These are phyloP conservation scores for Drosophila nr. medialis DNA, from an alignment of 2,888 invertebrate species.

Conservation along the genomic window DNA sequence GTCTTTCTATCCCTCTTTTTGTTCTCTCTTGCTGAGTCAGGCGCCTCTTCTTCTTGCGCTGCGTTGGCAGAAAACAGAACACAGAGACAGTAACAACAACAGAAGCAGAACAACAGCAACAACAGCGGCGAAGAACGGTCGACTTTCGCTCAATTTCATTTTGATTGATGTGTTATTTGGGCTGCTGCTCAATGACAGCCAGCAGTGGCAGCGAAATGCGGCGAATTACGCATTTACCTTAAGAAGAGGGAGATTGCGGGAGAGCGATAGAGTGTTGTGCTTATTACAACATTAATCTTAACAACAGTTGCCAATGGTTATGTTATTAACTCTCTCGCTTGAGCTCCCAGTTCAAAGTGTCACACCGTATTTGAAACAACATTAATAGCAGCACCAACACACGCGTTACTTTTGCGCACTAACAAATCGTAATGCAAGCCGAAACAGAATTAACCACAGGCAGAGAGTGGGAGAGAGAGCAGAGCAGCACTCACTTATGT, in stretches of 20 bases:
- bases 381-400: slow-evolving; percentile 29
- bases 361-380: slow-evolving; percentile 37
- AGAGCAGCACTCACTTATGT: slow-evolving; percentile 36
- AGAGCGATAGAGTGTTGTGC: slow-evolving; percentile 7
- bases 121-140: slow-evolving; percentile 34
- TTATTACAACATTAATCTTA: slow-evolving; percentile 24
- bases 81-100: slow-evolving; percentile 32
- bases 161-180: slow-evolving; percentile 68
- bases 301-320: slow-evolving; percentile 1
- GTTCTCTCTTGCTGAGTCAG: slow-evolving; percentile 34
- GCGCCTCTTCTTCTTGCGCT: slow-evolving; percentile 42
- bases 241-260: slow-evolving; percentile 4
- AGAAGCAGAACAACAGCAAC: slow-evolving; percentile 16
- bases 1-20: slow-evolving; percentile 3
- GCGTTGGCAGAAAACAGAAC: slow-evolving; percentile 51
- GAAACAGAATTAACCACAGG: slow-evolving; percentile 17
- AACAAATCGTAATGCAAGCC: slow-evolving; percentile 24
- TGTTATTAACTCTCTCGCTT: slow-evolving; percentile 25
- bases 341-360: slow-evolving; percentile 37
- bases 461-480: slow-evolving; percentile 12
- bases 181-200: slow-evolving; percentile 58
- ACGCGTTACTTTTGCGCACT: slow-evolving; percentile 22
- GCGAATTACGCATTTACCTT: slow-evolving; percentile 59
- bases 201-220: slow-evolving; percentile 23
- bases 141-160: slow-evolving; percentile 55